Percentiles rank a stretch among this genome's conserved stretches.
Evolutionary conservation across 64 coral and sea anemone species (phyloP).

Genomic region (Porites lutea): DNA sequence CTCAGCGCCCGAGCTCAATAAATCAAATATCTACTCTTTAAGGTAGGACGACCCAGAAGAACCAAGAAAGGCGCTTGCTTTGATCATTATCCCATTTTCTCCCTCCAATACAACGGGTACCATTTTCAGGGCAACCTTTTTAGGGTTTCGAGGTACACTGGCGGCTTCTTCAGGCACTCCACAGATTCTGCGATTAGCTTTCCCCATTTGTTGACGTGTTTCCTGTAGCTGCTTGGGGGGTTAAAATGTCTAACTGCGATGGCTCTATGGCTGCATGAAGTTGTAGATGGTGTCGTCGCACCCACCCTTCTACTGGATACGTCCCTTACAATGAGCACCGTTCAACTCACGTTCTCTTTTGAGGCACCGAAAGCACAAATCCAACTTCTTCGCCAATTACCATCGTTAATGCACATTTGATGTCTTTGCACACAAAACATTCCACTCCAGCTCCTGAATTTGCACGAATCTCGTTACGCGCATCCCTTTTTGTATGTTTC

Average conservation of each 20-base stretch:
- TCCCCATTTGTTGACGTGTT: background rate
- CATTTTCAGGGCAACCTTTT: conserved; percentile 5
- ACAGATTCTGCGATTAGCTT: background rate
- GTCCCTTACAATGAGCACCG: background rate
- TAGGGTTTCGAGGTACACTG: background rate
- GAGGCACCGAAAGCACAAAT: conserved; percentile 46
- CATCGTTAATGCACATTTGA: conserved; percentile 13
- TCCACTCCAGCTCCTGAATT: background rate
- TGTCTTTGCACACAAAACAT: conserved; percentile 27
- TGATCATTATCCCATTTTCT: conserved; percentile 9
- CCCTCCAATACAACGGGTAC: background rate
- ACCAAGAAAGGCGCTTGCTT: conserved; percentile 8
- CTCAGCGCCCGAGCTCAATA: background rate
- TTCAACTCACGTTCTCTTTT: background rate
- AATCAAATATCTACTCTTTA: background rate
- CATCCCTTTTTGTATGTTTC: background rate
- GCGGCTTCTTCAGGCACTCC: background rate
- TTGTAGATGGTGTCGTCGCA: conserved; percentile 11
- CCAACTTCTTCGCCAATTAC: conserved; percentile 27
- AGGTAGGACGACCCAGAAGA: conserved; percentile 20
- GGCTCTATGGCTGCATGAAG: background rate
- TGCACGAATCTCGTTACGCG: too few relatives aligned
- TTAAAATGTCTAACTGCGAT: background rate
- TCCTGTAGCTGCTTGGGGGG: background rate
- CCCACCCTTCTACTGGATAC: conserved; percentile 7